Evolutionary conservation across 2,797 vertebrate species (phyloP), one percentile per base, ranked within the genome.

Genomic region (Chaenodraco wilsoni): DNA sequence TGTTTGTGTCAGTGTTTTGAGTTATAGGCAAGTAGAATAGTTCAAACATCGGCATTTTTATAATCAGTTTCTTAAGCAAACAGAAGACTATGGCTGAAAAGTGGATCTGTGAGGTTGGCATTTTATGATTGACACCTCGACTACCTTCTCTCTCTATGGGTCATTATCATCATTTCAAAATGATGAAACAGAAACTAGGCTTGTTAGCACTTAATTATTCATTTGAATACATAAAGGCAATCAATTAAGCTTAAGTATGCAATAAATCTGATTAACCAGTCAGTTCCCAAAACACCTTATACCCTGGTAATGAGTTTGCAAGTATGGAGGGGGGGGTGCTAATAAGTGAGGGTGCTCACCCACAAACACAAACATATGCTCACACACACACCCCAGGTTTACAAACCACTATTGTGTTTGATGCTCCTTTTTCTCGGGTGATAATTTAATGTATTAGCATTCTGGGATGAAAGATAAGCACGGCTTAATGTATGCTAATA

Each of bases 211-310:
- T 91, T 94, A 93, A 94, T 94, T 94, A 94, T 94, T 94, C 89
- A 93, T 94, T 93, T 94, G 79, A 89, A 93, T 91, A 90, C 89
- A 91, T 92, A 91, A 93, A 95, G 86, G 83, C 93, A 93, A 94
- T 94, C 91, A 93, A 93, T 95, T 94, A 94, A 89, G 87, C 88
- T 91, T 94, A 94, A 94, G 92, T 94, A 90, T 90, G 91, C 90
- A 91, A 92, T 94, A 94, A 93, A 94, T 93, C 92, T 92, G 90
- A 94, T 94, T 94, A 94, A 92, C 89, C 88, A 91, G 90, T 93
- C 90, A 86, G 89, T 92, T 94, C 90, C 91, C 88, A 94, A 92
- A 94, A 93, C 93, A 91, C 89, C 87, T 92, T 90, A 91, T 91
- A 89, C 84, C 78, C 87, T 83, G 73, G 79, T 93, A 92, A 93